Base-by-base conservation (phyloP, 1,140 invertebrate genomes). In the Zaprionus nigranus region DNA sequence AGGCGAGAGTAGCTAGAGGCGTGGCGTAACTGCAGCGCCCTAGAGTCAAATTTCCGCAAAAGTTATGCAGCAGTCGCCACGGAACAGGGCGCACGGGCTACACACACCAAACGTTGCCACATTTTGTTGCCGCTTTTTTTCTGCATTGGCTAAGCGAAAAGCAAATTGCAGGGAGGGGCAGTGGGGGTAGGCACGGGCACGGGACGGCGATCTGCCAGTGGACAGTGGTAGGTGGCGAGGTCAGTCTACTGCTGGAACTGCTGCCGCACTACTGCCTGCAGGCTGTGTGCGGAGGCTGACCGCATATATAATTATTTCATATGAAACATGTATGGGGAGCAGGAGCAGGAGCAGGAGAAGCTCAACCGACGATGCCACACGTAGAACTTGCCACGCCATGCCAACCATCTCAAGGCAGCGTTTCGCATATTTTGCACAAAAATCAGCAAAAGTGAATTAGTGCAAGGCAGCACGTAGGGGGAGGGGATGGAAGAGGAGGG, bases 231-330 rank as follows among this genome's bases (percentile, higher is more conserved):
- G 28, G n/a, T 36, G 56, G 6, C 36, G 43, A 28, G 46, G 51
- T 46, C 24, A 43, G 68, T 59, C 58, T 34, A 51, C 30, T 30
- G 49, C 17, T 38, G 34, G 12, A 5, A 12, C n/a, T 65, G 65
- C 24, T 81, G 64, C 70, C 72, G 84, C 83, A 87, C 84, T 81
- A 87, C 84, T 81, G 84, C 81, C 81, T 75, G 75, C 75, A 88
- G 84, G 66, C 75, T 73, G 75, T 51, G 40, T 43, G 40, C 40
- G 40, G 6, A 68, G 61, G 57, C 70, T 82, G 85, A 90, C 85
- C 85, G 81, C 85, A 90, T 81, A 90, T 85, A 90, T 90, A 90
- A 90, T 90, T 90, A 90, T 90, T 85, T 90, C 78, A 82, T 77
- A 85, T 90, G 85, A 82, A 85, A 90, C 83, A 87, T 86, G 83